Percentiles rank a stretch among this genome's conserved stretches.
Evolutionary conservation across 1,140 invertebrate genomes (phyloP).

Genomic region (Drosophila miranda): DNA sequence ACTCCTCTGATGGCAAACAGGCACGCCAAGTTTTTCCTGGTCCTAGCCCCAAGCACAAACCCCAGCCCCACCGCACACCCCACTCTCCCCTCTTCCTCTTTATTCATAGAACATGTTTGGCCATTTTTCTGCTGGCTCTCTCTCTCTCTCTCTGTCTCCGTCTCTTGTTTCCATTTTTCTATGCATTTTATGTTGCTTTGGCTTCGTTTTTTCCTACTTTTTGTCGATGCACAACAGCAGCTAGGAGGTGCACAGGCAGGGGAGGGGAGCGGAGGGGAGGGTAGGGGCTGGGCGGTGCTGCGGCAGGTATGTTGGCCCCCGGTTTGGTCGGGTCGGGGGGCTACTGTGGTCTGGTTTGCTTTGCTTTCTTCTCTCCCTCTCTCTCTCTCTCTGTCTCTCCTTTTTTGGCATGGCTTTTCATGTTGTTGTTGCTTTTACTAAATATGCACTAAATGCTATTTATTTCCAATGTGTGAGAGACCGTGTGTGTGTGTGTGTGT

Average conservation of each 20-base stretch:
- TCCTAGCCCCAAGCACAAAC: neutral
- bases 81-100: constrained; percentile 16
- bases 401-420: constrained; percentile 63
- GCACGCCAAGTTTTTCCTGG: constrained; percentile 72
- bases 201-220: constrained; percentile 67
- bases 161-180: constrained; percentile 60
- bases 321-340: constrained; percentile 11
- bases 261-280: no score
- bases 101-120: constrained; percentile 79
- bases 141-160: constrained; percentile 19
- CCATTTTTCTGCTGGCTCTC: constrained; percentile 65
- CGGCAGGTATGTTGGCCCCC: constrained; percentile 56
- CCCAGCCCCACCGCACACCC: no score
- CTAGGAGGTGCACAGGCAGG: constrained; percentile 1
- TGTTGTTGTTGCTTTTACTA: constrained; percentile 61
- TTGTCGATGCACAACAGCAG: constrained; percentile 68
- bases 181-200: constrained; percentile 62
- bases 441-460: constrained; percentile 78
- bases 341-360: constrained; percentile 26
- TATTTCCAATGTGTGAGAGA: constrained; percentile 37
- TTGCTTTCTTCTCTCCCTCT: constrained; percentile 35
- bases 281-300: constrained; percentile 6
- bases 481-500: constrained; percentile 4
- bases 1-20: constrained; percentile 58
- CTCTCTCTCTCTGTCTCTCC: neutral